phyloP scores from a whole-genome alignment of 2,113 vertebrate genomes.

The Chlamydotis undulata region DNA sequence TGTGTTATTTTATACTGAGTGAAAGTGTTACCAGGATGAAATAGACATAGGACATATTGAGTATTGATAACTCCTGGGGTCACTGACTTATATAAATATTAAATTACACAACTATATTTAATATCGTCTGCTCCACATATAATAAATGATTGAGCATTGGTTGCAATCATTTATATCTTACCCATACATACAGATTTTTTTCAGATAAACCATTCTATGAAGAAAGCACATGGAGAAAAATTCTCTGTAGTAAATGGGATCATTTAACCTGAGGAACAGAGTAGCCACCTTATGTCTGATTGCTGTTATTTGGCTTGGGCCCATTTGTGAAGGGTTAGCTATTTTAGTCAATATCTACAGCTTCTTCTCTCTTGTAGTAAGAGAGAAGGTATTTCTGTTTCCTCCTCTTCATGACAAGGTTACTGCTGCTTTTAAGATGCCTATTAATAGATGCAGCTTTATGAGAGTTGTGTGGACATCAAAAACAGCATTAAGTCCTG shows the following conservation, averaged over 20 bases:
- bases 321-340: background rate
- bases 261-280: background rate
- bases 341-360: background rate
- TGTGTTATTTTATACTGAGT: background rate
- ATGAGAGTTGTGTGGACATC: background rate
- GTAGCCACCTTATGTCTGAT: background rate
- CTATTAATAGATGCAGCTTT: background rate
- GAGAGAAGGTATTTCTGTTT: background rate
- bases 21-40: background rate
- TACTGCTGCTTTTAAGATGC: background rate
- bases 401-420: background rate
- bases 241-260: background rate
- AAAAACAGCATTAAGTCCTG: background rate
- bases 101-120: background rate
- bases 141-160: background rate
- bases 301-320: background rate
- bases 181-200: background rate
- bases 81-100: background rate
- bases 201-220: background rate
- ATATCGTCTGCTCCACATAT: background rate
- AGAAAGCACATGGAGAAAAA: background rate
- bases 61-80: background rate
- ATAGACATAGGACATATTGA: background rate
- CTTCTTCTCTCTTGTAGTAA: background rate
- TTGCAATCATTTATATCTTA: background rate